phyloP scores from a whole-genome alignment of 2,113 vertebrate genomes.

The Synodontis membranacea region DNA sequence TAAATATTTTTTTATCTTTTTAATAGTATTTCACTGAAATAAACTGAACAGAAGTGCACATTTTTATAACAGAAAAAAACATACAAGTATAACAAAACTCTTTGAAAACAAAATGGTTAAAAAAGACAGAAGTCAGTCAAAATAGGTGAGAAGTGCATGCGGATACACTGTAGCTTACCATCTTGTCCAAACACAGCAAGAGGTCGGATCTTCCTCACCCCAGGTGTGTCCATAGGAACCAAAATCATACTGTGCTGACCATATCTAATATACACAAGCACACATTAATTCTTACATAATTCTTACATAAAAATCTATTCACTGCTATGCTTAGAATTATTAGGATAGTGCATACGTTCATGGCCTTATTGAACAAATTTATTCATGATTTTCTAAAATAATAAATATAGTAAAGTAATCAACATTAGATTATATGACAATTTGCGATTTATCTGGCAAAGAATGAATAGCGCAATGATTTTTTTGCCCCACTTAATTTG shows the following conservation, averaged over 20 bases:
- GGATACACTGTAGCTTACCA: conserved; percentile 69
- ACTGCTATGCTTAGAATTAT: background rate
- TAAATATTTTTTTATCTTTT: too few relatives aligned
- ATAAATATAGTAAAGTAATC: too few relatives aligned
- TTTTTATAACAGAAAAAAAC: background rate
- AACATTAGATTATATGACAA: too few relatives aligned
- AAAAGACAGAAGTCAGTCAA: conserved; percentile 1
- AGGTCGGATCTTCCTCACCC: conserved; percentile 80
- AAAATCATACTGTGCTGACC: conserved; percentile 87
- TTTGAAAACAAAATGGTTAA: background rate
- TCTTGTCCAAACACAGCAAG: conserved; percentile 87
- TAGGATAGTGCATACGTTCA: too few relatives aligned
- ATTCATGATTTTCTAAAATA: too few relatives aligned
- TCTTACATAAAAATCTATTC: background rate
- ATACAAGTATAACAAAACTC: background rate
- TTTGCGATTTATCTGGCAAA: too few relatives aligned
- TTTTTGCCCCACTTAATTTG: too few relatives aligned
- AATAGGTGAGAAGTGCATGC: background rate
- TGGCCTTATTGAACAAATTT: too few relatives aligned
- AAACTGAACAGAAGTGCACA: background rate
- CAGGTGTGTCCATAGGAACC: conserved; percentile 81
- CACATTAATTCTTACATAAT: background rate
- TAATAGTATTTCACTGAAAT: background rate
- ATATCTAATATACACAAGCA: conserved; percentile 68
- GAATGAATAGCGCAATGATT: too few relatives aligned